Evolutionary conservation across 2,113 vertebrate species (phyloP).

Genomic region (Sisor rabdophorus): DNA sequence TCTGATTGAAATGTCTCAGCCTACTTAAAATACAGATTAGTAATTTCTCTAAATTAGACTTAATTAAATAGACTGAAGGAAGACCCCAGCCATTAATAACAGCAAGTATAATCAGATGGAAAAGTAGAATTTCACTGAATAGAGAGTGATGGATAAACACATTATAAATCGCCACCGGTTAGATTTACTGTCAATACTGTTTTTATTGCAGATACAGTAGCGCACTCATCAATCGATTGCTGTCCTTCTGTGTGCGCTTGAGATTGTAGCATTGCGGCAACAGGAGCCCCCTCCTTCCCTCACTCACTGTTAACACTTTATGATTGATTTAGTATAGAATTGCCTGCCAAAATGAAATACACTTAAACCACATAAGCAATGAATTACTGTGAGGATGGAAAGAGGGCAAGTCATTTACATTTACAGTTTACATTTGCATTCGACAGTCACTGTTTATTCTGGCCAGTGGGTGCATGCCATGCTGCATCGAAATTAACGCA

Average conservation of each 20-base stretch:
- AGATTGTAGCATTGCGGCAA: constrained; percentile 34
- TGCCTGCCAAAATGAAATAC: background rate
- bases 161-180: background rate
- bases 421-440: background rate
- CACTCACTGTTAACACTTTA: background rate
- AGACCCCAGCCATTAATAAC: background rate
- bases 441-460: background rate
- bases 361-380: background rate
- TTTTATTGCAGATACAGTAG: constrained; percentile 14
- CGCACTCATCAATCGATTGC: constrained; percentile 1
- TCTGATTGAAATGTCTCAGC: constrained; percentile 25
- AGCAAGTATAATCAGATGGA: background rate
- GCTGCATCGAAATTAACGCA: background rate
- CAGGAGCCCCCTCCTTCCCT: constrained; percentile 9
- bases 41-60: constrained; percentile 14
- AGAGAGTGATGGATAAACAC: background rate
- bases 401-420: background rate
- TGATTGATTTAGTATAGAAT: background rate
- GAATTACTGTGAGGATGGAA: background rate
- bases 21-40: background rate
- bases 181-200: background rate
- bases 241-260: constrained; percentile 22
- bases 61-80: background rate
- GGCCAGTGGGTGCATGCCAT: background rate
- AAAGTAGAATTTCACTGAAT: background rate